Percentiles rank a stretch among this genome's conserved stretches.
phyloP scores from a whole-genome alignment of 1,140 invertebrate species.

The Drosophila dunni region DNA sequence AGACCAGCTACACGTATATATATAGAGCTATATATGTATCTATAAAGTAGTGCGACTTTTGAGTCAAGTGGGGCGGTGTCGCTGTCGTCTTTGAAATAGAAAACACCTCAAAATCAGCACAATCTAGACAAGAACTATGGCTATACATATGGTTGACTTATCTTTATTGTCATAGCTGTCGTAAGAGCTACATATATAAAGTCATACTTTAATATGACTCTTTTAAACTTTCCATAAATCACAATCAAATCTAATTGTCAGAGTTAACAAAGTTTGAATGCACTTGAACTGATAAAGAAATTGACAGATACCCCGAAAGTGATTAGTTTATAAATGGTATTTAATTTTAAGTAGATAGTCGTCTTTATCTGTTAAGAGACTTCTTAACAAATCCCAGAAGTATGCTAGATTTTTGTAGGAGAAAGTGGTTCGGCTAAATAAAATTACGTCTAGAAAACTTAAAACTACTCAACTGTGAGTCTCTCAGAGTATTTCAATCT shows the following conservation, averaged over 20 bases:
- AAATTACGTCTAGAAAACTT: neutral
- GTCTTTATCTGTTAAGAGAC: neutral
- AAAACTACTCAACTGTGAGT: neutral
- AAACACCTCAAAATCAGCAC: neutral
- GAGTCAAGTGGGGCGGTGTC: conserved; percentile 29
- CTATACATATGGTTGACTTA: conserved; percentile 13
- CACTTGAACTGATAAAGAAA: neutral
- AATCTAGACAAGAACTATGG: conserved; percentile 15
- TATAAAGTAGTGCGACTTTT: neutral
- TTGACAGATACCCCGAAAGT: neutral
- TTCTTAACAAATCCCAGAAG: conserved; percentile 1
- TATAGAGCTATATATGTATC: conserved; percentile 14
- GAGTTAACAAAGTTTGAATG: neutral
- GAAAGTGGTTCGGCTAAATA: too few species aligned
- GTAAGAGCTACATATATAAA: conserved; percentile 1
- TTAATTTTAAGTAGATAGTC: neutral
- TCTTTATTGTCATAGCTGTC: conserved; percentile 31
- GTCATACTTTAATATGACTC: conserved; percentile 6
- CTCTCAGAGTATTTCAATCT: neutral
- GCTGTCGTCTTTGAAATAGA: neutral
- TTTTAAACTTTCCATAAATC: conserved; percentile 35
- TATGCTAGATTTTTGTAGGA: neutral
- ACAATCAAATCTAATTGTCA: conserved; percentile 16
- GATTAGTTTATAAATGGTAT: too few species aligned
- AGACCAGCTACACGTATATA: neutral